These are phyloP conservation scores for Pogonus chalceus DNA, from an alignment of 1,140 invertebrate species.

Conservation along the genomic window DNA sequence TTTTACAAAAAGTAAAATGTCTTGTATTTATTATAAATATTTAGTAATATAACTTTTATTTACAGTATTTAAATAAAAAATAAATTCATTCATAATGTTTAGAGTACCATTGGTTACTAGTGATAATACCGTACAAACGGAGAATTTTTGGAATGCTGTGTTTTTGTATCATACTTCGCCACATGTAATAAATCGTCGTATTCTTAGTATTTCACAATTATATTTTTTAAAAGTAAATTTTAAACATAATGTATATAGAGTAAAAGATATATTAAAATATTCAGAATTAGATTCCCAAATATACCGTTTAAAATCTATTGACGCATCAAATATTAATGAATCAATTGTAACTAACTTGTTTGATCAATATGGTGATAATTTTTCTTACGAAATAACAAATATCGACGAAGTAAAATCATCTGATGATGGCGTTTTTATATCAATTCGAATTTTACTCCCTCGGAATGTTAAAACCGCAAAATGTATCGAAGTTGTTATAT, in stretches of 20 bases:
- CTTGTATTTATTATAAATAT: background rate
- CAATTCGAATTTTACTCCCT: conserved; percentile 26
- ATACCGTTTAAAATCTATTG: conserved; percentile 21
- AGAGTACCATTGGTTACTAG: conserved; percentile 29
- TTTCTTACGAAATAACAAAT: conserved; percentile 15
- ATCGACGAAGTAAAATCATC: conserved; percentile 15
- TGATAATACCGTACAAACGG: conserved; percentile 16
- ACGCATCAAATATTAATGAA: conserved; percentile 18
- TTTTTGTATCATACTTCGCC: conserved; percentile 29
- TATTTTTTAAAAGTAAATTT: conserved; percentile 23
- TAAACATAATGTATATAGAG: conserved; percentile 13
- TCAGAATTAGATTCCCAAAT: conserved; percentile 27
- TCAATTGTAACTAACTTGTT: conserved; percentile 25
- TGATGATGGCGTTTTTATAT: conserved; percentile 24
- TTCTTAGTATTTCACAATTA: conserved; percentile 20
- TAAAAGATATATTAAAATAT: conserved; percentile 21
- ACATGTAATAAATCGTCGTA: conserved; percentile 28
- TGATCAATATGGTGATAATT: conserved; percentile 26
- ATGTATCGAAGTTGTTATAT: conserved; percentile 27
- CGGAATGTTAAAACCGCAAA: conserved; percentile 19
- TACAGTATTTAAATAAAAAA: conserved; percentile 23
- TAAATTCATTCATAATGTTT: conserved; percentile 21
- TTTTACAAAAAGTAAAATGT: conserved; percentile 59
- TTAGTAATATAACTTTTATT: conserved; percentile 13
- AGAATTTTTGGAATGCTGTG: conserved; percentile 27